Conservation (phyloP, 2,113 vertebrate genomes). For the Phoxinus phoxinus region DNA sequence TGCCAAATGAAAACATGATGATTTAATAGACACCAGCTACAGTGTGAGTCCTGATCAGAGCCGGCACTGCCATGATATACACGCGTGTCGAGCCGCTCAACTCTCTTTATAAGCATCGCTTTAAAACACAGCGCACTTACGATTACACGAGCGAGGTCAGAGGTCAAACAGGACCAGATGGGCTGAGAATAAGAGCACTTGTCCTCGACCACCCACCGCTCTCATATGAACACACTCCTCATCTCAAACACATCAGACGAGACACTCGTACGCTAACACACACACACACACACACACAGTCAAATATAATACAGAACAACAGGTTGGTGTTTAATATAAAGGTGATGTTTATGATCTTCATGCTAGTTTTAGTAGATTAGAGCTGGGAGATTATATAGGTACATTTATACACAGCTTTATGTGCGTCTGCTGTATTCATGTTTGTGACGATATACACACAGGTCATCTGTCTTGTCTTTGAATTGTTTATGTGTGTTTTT, state of each 20-base stretch:
- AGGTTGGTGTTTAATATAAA: too few species aligned
- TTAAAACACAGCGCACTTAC: constrained; percentile 34
- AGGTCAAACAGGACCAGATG: constrained; percentile 95
- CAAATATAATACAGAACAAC: background rate
- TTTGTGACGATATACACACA: too few species aligned
- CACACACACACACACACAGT: background rate
- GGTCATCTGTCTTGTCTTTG: too few species aligned
- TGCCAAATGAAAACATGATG: background rate
- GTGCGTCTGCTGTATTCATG: too few species aligned
- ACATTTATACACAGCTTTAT: too few species aligned
- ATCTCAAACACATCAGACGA: constrained; percentile 4
- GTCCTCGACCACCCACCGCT: constrained; percentile 89
- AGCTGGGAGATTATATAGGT: too few species aligned
- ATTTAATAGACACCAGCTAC: background rate
- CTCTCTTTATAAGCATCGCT: background rate
- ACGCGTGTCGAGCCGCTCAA: background rate
- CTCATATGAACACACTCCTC: background rate
- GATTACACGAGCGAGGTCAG: constrained; percentile 83
- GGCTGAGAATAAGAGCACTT: constrained; percentile 78
- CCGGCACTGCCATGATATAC: background rate
- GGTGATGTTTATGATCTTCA: too few species aligned
- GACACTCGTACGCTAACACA: background rate
- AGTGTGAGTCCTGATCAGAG: background rate
- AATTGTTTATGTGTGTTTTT: too few species aligned
- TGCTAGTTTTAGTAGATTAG: too few species aligned